phyloP scores from a whole-genome alignment of 2,888 invertebrate genomes.

The Trichogramma dendrolimi region DNA sequence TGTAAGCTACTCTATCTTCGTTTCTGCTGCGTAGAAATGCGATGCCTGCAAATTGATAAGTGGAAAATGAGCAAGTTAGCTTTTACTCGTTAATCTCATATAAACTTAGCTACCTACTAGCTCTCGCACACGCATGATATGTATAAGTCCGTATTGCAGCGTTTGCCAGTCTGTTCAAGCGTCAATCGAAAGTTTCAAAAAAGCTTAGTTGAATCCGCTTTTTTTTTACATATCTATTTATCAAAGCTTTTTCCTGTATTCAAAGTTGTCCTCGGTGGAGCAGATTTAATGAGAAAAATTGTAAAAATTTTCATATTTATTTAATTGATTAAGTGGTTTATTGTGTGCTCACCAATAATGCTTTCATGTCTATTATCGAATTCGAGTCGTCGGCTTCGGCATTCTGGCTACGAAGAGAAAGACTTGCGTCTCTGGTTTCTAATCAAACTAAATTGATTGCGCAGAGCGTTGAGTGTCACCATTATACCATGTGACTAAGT shows the following conservation, averaged over 20 bases:
- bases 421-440: slow-evolving; percentile 20
- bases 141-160: no score
- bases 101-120: background rate
- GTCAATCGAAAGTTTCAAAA: background rate
- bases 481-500: slow-evolving; percentile 20
- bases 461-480: slow-evolving; percentile 18
- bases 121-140: no score
- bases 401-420: no score
- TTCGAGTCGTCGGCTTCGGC: no score
- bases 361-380: no score
- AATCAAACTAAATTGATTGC: slow-evolving; percentile 33
- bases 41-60: slow-evolving; percentile 36
- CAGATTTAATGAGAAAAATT: no score
- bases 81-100: slow-evolving; percentile 41
- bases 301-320: no score
- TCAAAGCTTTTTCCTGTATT: background rate
- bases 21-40: slow-evolving; percentile 8
- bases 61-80: slow-evolving; percentile 37
- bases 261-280: no score
- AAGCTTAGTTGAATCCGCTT: background rate
- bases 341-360: no score
- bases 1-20: background rate
- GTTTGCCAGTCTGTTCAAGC: no score
- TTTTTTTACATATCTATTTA: background rate
- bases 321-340: no score